Evolutionary conservation across 2,888 invertebrate genomes (phyloP).

Genomic region (Muschampia staudingeri): DNA sequence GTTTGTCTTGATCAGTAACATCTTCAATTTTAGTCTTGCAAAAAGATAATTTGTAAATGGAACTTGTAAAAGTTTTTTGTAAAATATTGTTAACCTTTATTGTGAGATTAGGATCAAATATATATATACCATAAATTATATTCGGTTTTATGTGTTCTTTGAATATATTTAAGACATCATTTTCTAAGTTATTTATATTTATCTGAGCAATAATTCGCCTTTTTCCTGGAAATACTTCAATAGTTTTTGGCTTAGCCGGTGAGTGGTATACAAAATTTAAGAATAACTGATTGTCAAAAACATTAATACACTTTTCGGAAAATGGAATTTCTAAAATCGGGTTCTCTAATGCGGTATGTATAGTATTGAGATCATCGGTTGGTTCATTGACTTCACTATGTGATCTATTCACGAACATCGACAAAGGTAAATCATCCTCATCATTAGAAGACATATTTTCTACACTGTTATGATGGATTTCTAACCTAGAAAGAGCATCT

Average conservation of each 20-base stretch:
- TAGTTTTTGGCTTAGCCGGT: not conserved
- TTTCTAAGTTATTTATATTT: not conserved
- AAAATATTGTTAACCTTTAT: constrained; percentile 19
- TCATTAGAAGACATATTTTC: not conserved
- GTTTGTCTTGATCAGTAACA: not conserved
- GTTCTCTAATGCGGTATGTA: constrained; percentile 15
- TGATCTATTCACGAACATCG: not conserved
- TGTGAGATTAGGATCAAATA: not conserved
- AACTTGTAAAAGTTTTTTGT: constrained; percentile 8
- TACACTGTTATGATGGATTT: not conserved
- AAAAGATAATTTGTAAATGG: not conserved
- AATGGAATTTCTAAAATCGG: constrained; percentile 1
- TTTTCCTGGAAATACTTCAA: not conserved
- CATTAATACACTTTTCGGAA: constrained; percentile 18
- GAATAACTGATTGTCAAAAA: constrained; percentile 16
- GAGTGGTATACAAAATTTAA: constrained; percentile 5
- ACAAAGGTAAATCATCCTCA: constrained; percentile 13
- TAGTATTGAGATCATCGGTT: not conserved
- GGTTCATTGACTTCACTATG: not conserved
- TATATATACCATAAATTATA: not conserved
- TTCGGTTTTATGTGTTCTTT: constrained; percentile 6
- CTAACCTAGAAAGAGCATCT: constrained; percentile 11
- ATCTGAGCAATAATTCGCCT: not conserved
- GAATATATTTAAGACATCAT: not conserved
- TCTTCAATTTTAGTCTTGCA: constrained; percentile 8